Percentiles rank a stretch among this genome's conserved stretches.
Evolutionary conservation across 2,888 invertebrate species (phyloP).

Genomic region (Scaptomyza polygonia): DNA sequence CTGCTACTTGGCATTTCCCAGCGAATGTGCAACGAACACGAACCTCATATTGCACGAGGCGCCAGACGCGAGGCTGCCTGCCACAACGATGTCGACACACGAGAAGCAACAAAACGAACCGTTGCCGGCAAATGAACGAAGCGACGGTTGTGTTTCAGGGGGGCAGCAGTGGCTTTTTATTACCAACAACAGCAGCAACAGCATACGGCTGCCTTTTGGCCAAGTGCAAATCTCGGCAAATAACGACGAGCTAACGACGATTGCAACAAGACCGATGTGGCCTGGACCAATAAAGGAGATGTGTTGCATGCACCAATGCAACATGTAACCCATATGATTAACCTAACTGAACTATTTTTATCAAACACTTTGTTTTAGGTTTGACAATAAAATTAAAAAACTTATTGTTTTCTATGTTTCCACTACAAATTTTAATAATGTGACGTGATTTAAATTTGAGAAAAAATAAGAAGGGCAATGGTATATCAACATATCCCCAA

Average conservation of each 20-base stretch:
- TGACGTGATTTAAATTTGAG: neutral
- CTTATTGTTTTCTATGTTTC: neutral
- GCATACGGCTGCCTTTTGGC: slow-evolving; percentile 37
- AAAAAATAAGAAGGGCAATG: slow-evolving; percentile 13
- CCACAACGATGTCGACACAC: slow-evolving; percentile 36
- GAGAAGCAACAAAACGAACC: slow-evolving; percentile 45
- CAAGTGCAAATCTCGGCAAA: slow-evolving; percentile 64
- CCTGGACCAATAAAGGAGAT: slow-evolving; percentile 56
- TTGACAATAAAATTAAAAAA: neutral
- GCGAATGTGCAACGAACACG: slow-evolving; percentile 79
- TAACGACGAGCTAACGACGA: slow-evolving; percentile 52
- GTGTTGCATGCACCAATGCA: slow-evolving; percentile 50
- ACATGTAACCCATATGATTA: slow-evolving; percentile 26
- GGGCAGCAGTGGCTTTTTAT: slow-evolving; percentile 32
- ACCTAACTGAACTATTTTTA: neutral
- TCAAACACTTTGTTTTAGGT: neutral
- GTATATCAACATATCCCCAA: slow-evolving; percentile 5
- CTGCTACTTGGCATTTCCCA: slow-evolving; percentile 63
- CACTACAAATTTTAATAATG: neutral
- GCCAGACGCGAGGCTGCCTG: slow-evolving; percentile 33
- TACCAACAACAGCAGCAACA: slow-evolving; percentile 27
- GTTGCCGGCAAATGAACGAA: slow-evolving; percentile 64
- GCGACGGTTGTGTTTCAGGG: slow-evolving; percentile 39
- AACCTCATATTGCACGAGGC: slow-evolving; percentile 75
- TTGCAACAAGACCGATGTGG: slow-evolving; percentile 42